These are phyloP conservation scores for Seira musarum DNA, from an alignment of 2,888 invertebrate species.

Conservation along the genomic window DNA sequence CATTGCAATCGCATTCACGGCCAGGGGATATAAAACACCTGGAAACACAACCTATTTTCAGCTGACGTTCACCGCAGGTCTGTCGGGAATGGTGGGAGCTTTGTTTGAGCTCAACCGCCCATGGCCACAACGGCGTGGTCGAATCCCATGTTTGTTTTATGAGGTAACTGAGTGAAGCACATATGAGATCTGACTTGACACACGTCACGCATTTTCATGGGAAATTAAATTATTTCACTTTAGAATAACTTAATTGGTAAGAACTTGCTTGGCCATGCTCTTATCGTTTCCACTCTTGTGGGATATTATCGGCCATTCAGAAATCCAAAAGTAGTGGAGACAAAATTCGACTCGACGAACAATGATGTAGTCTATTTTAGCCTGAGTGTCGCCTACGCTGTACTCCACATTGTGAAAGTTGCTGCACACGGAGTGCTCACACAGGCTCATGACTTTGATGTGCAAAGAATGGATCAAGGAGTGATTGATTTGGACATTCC, in stretches of 20 bases:
- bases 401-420: constrained; percentile 41
- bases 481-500: constrained; percentile 17
- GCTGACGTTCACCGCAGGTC: constrained; percentile 33
- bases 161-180: constrained; percentile 33
- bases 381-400: constrained; percentile 36
- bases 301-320: constrained; percentile 32
- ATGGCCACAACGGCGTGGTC: constrained; percentile 42
- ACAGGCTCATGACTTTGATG: constrained; percentile 13
- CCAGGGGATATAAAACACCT: constrained; percentile 21
- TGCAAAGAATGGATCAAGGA: constrained; percentile 2
- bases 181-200: background rate
- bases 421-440: constrained; percentile 34
- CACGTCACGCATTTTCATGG: background rate
- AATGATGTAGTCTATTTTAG: constrained; percentile 30
- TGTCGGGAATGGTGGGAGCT: constrained; percentile 45
- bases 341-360: constrained; percentile 41
- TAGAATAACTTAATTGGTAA: constrained; percentile 52
- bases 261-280: constrained; percentile 24
- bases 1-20: constrained; percentile 31
- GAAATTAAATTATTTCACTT: background rate
- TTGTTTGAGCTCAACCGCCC: constrained; percentile 47
- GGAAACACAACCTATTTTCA: constrained; percentile 37
- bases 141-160: constrained; percentile 29
- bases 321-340: background rate
- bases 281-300: constrained; percentile 33